Evolutionary conservation across 2,113 vertebrate genomes (phyloP), one percentile per base, ranked within the genome.

Genomic region (Pluvianellus socialis): DNA sequence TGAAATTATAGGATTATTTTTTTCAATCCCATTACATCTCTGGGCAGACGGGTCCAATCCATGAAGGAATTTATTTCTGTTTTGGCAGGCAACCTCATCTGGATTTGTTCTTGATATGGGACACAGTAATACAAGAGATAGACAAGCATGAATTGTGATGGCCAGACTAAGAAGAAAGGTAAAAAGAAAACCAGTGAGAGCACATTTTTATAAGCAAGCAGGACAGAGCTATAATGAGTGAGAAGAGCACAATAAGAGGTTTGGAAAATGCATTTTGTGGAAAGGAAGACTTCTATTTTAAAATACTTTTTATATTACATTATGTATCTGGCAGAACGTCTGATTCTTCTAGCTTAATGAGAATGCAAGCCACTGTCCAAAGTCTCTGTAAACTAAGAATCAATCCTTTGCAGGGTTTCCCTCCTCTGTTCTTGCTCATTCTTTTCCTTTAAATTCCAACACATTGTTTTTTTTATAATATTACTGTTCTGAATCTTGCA

Each of bases 261-360:
- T 96, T 94, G 83, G 79, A 94, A 96, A 97, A 96, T 65, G 33
- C 40, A 62, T 96, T 96, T 87, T 92, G 84, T 91, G 62, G 74
- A 68, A 81, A 87, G 72, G 70, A 91, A 91, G 74, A 27, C n/a
- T 92, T 91, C 44, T 62, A 79, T 95, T 94, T 92, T 85, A 92
- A 93, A 96, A 91, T 92, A 79, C 7, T 73, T 94, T 68, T n/a
- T 87, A 49, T 85, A 82, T 91, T 82, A 79, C 66, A 90, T 89
- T 95, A 38, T 82, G 17, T 42, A 50, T 86, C 65, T 97, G 96
- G 94, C 77, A 92, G 84, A 76, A 50, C 14, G 63, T 89, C 22
- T 81, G 56, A 79, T 95, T 92, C 49, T 86, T 94, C 35, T 38
- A n/a, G 35, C 24, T 91, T 92, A 91, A 90, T 70, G 62, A 82